Evolutionary conservation across 2,797 vertebrate species (phyloP).

Genomic region (Thunnus albacares): DNA sequence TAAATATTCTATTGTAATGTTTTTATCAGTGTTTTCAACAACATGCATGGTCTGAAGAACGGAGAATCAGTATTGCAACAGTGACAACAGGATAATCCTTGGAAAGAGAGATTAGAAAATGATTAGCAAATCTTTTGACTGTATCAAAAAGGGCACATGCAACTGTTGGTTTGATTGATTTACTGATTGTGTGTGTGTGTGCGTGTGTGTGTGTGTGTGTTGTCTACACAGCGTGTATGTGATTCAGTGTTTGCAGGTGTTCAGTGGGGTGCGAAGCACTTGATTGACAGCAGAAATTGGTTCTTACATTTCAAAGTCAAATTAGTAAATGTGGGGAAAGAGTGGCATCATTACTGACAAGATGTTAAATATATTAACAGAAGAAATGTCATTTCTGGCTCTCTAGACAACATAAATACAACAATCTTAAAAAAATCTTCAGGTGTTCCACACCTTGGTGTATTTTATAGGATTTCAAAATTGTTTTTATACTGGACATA

Average conservation of each 20-base stretch:
- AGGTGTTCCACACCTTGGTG: not conserved
- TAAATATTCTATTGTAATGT: no score
- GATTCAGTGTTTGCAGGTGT: constrained; percentile 40
- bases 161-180: constrained; percentile 33
- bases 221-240: not conserved
- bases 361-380: constrained; percentile 9
- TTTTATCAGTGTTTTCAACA: no score
- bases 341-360: constrained; percentile 22
- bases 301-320: constrained; percentile 58
- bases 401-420: not conserved
- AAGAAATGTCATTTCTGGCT: not conserved
- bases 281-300: constrained; percentile 54
- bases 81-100: constrained; percentile 8
- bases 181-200: not conserved
- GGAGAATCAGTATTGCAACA: not conserved
- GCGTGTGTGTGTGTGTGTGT: constrained; percentile 16
- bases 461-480: not conserved
- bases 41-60: not conserved
- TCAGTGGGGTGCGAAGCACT: constrained; percentile 17
- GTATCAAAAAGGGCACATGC: constrained; percentile 7
- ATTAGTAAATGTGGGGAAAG: constrained; percentile 38
- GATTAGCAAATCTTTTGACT: constrained; percentile 31
- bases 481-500: not conserved
- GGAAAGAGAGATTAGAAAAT: constrained; percentile 14
- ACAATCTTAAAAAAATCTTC: not conserved